Conservation (phyloP, 2,888 invertebrate species). For the Synanthedon tipuliformis region DNA sequence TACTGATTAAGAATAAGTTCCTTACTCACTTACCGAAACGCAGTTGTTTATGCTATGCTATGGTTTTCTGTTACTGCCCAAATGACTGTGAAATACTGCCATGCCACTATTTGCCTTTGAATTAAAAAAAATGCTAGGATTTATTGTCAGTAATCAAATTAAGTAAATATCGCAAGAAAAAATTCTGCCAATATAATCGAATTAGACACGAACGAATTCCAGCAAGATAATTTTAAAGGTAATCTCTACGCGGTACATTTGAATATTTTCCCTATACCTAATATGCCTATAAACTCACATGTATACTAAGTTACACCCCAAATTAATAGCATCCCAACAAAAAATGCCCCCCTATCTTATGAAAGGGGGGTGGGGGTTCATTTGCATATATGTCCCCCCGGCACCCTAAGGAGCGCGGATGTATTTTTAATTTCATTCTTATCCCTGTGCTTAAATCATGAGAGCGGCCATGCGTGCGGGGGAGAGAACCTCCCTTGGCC, state of each 20-base stretch:
- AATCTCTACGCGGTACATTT: slow-evolving; percentile 5
- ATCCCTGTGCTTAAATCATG: slow-evolving; percentile 71
- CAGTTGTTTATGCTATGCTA: no score
- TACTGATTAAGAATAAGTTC: no score
- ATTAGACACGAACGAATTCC: no score
- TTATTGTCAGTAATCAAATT: no score
- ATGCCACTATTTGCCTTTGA: no score
- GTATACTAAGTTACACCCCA: slow-evolving; percentile 63
- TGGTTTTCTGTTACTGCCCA: no score
- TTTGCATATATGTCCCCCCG: slow-evolving; percentile 69
- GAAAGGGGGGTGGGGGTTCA: slow-evolving; percentile 50
- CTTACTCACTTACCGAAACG: no score
- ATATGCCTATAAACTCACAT: slow-evolving; percentile 33
- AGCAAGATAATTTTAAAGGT: background rate
- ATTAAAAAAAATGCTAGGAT: no score
- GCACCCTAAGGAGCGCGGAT: slow-evolving; percentile 66
- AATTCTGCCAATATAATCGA: no score
- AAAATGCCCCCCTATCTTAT: slow-evolving; percentile 65
- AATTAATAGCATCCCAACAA: slow-evolving; percentile 71
- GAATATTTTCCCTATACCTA: slow-evolving; percentile 16
- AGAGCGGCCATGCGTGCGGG: slow-evolving; percentile 69
- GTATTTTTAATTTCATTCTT: slow-evolving; percentile 72
- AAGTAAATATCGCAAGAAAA: no score
- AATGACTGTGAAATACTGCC: no score
- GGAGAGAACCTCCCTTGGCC: slow-evolving; percentile 31